A percentile compares a stretch with the other conserved stretches of the same genome.
phyloP scores from a whole-genome alignment of 2,113 vertebrate genomes.

The Empidonax traillii region DNA sequence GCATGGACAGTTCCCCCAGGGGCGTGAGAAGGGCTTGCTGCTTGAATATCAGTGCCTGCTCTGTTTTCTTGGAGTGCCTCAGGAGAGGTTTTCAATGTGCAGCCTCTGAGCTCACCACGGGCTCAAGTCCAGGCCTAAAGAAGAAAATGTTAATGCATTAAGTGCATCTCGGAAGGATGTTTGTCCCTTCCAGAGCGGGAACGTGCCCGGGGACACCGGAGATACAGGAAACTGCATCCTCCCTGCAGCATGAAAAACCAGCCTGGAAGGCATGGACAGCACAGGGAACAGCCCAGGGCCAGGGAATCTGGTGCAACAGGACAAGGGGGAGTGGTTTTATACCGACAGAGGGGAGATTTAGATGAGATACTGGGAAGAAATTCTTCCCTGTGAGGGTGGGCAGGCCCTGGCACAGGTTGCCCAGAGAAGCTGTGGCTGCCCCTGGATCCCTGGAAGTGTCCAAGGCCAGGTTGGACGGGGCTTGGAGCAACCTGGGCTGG shows the following conservation, averaged over 20 bases:
- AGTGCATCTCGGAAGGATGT: neutral
- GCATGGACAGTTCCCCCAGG: neutral
- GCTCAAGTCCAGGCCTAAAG: neutral
- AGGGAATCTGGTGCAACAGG: neutral
- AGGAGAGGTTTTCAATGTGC: neutral
- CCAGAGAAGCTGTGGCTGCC: neutral
- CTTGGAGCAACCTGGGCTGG: neutral
- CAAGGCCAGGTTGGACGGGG: neutral
- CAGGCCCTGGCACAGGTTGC: neutral
- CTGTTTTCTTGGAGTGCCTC: neutral
- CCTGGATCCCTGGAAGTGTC: neutral
- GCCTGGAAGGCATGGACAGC: neutral
- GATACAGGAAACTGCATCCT: neutral
- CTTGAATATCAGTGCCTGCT: neutral
- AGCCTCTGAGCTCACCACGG: neutral
- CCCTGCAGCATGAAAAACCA: neutral
- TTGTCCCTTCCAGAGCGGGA: neutral
- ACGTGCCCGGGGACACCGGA: neutral
- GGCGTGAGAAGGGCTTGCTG: neutral
- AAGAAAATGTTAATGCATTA: neutral
- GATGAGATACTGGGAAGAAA: neutral
- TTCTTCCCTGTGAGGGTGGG: neutral
- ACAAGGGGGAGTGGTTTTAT: neutral
- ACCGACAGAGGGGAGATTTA: neutral
- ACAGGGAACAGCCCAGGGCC: neutral